Evolutionary conservation across 2,797 vertebrate species (phyloP).

Genomic region (Adrianichthys oophorus): DNA sequence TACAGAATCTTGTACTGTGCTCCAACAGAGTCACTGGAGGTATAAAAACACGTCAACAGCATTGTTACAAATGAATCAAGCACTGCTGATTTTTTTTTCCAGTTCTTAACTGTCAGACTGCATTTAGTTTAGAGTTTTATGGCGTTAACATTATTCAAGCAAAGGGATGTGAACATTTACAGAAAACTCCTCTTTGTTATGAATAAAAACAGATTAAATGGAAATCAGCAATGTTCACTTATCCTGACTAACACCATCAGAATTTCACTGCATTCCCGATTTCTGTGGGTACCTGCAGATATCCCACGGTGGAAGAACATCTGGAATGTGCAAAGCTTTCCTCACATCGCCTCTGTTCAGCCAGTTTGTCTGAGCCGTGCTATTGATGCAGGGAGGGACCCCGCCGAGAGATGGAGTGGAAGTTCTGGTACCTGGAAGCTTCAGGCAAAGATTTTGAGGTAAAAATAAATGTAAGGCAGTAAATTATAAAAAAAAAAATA

Average conservation of each 20-base stretch:
- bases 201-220: no score
- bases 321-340: constrained; percentile 79
- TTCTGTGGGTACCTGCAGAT: constrained; percentile 71
- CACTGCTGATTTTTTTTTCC: no score
- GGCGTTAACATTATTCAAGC: no score
- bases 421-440: constrained; percentile 26
- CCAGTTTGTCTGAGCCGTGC: constrained; percentile 76
- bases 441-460: not conserved
- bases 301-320: constrained; percentile 72
- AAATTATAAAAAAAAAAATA: not conserved
- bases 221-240: no score
- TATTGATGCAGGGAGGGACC: constrained; percentile 79
- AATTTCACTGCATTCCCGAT: no score
- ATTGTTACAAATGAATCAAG: not conserved
- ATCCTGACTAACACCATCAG: no score
- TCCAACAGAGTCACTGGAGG: constrained; percentile 64
- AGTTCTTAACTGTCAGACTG: no score
- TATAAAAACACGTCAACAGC: not conserved
- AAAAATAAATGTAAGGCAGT: not conserved
- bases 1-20: constrained; percentile 57
- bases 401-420: constrained; percentile 17
- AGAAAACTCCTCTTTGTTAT: no score
- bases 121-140: no score
- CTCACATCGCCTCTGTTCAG: constrained; percentile 78
- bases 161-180: no score